Evolutionary conservation across 2,113 vertebrate genomes (phyloP), one percentile per base, ranked within the genome.

Genomic region (Tachycineta bicolor): DNA sequence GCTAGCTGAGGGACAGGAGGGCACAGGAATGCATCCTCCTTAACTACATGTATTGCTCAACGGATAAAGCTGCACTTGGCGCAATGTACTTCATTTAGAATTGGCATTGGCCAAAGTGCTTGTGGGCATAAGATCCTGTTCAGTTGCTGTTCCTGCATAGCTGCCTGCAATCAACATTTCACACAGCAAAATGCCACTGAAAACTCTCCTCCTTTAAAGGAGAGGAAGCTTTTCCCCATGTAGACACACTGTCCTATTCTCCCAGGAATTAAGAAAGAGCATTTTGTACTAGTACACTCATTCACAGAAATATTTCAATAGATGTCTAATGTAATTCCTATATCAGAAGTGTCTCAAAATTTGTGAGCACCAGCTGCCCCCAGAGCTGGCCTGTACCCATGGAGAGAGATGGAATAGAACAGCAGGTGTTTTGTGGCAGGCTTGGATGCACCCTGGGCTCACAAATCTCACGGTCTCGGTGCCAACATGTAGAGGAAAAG

Each of bases 381-480:
- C 31, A 88, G 82, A 94, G 81, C 85, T 94, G 94, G 95, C 90
- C 90, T 82, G 86, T 84, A 75, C 91, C 85, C 91, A 94, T 21
- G 50, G 50, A 90, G 55, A 41, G 52, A 93, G 76, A 89, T 34
- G 56, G 83, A 95, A 94, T 83, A 95, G 91, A 96, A 92, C 95
- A 96, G 94, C 96, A 94, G 90, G 90, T 96, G 94, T 94, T 96
- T 55, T 94, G 90, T 95, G 74, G 83, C 52, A 86, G 86, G 55
- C 88, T 90, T 93, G 94, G 92, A 96, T 94, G 93, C 88, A 89
- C 41, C 76, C 86, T 81, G 43, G 44, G 74, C 92, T 95, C 76
- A 71, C 91, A 95, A 81, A 83, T 95, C 93, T 94, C 84, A 94
- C 26, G 4, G 83, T 90, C 29, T 91, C 3, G 0, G 89, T 97